Conservation (phyloP, 37 sponge, comb jelly and placozoan species). For the Chondrilla cf. caribensis region DNA sequence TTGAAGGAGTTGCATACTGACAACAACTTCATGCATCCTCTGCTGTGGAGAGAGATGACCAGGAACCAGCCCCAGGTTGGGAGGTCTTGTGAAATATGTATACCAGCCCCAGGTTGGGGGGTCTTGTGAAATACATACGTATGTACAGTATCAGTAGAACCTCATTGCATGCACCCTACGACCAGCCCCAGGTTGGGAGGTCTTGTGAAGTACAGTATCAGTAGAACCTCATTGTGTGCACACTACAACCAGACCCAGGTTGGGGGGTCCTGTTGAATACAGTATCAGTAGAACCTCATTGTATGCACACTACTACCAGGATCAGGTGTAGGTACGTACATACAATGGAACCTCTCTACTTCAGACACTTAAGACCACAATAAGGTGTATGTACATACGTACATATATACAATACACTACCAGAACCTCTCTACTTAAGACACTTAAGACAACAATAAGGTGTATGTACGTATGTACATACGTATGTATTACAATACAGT, state of each 20-base stretch:
- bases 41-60: conserved; percentile 74
- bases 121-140: not conserved
- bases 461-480: not conserved
- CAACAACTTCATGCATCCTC: conserved; percentile 75
- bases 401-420: not conserved
- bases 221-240: not conserved
- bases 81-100: too few relatives aligned
- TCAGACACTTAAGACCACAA: not conserved
- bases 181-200: too few relatives aligned
- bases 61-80: conserved; percentile 82
- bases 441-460: not conserved
- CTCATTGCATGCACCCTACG: too few relatives aligned
- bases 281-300: not conserved
- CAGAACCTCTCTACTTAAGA: not conserved
- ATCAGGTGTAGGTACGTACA: not conserved
- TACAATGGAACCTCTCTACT: not conserved
- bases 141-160: not conserved
- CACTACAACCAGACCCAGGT: not conserved
- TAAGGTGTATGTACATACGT: not conserved
- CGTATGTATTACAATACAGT: too few relatives aligned
- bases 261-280: not conserved
- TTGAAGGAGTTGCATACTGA: conserved; percentile 47
- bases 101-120: too few relatives aligned
- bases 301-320: too few relatives aligned
- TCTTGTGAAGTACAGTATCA: not conserved